Percentiles rank a stretch among this genome's conserved stretches.
phyloP scores from a whole-genome alignment of 2,888 invertebrate genomes.

The Adelognathus sp. region DNA sequence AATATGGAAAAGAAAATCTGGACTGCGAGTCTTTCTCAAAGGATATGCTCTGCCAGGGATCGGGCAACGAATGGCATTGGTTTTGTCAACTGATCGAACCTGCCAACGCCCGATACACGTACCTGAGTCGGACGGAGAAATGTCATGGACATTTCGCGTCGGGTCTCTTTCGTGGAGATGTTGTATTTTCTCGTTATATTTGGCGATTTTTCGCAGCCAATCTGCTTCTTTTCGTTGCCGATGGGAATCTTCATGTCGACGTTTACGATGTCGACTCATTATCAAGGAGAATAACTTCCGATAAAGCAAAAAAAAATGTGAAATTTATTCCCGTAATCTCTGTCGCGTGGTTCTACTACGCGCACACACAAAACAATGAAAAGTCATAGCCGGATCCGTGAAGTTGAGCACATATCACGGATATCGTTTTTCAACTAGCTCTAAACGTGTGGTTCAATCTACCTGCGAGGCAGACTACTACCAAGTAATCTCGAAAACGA shows the following conservation, averaged over 20 bases:
- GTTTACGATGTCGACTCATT: neutral
- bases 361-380: slow-evolving; percentile 1
- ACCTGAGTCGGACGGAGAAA: neutral
- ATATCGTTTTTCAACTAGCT: neutral
- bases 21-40: neutral
- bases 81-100: slow-evolving; percentile 4
- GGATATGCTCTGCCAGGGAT: neutral
- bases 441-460: neutral
- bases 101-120: neutral
- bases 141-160: neutral
- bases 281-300: neutral
- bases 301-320: neutral
- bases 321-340: neutral
- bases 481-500: neutral
- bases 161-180: neutral
- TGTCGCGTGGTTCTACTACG: slow-evolving; percentile 4
- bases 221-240: neutral
- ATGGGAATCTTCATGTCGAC: neutral
- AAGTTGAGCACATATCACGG: neutral
- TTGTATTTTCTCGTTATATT: neutral
- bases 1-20: neutral
- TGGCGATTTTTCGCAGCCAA: neutral
- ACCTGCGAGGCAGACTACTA: neutral
- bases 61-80: neutral
- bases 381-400: neutral